Base-by-base conservation (phyloP, 2,888 invertebrate species). In the Amiota mariae region DNA sequence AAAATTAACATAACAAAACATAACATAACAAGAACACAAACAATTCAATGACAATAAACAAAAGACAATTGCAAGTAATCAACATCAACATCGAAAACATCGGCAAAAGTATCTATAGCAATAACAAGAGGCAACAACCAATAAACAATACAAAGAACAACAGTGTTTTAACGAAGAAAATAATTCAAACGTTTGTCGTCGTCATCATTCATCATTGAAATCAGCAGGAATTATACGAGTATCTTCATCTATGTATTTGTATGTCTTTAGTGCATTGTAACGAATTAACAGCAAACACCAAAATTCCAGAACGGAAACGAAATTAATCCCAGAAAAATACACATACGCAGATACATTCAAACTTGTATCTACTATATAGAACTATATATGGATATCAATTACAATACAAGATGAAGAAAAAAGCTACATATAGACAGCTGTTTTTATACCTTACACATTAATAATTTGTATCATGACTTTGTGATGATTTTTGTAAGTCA, bases 1-100 rank as follows among this genome's bases (percentile, higher is more conserved):
- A 8, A 63, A 63, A 63, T 63, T 63, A 63, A 63, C 63, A 63
- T 63, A 63, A 63, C 36, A 63, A 63, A 63, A 18, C 63, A 36
- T 46, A 63, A 18, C 63, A 36, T 46, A 63, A 63, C 36, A 63
- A 36, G 24, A 63, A 24, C 12, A 36, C 46, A 63, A 36, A 63
- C 13, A 63, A 63, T n/a, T 24, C 36, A 24, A 63, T 46, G 36
- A 63, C 36, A 36, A 63, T 13, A 63, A 12, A 63, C 13, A 63
- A 12, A 13, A 63, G 63, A 36, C 63, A 46, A 63, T 36, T 63
- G 63, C 36, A 63, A 36, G 63, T 63, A 63, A 63, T 63, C 36
- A 63, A 15, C 24, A 2, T 13, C 46, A 63, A 46, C 8, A 63
- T 63, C 36, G 36, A n/a, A 3, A 1, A 13, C 63, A 63, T 24